Evolutionary conservation across 2,797 vertebrate genomes (phyloP).

Genomic region (Linurgus olivaceus): DNA sequence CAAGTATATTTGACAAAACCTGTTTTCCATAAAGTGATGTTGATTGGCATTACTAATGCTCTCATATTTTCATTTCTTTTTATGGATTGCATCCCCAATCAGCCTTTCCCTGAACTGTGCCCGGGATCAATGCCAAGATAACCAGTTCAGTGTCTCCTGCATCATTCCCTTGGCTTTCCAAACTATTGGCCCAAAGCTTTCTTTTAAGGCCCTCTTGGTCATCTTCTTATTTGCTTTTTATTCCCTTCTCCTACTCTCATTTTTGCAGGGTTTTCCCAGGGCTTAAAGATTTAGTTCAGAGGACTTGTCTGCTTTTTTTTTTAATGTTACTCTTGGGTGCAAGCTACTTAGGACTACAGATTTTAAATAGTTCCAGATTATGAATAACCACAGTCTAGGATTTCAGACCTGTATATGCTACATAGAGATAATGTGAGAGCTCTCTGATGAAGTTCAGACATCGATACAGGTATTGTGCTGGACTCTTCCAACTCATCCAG

Average conservation of each 20-base stretch:
- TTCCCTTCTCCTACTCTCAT: background rate
- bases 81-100: background rate
- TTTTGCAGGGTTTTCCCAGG: background rate
- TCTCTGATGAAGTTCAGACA: background rate
- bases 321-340: background rate
- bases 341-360: background rate
- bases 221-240: background rate
- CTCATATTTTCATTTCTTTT: background rate
- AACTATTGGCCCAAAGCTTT: background rate
- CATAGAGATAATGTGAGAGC: background rate
- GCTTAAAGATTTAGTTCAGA: background rate
- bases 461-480: background rate
- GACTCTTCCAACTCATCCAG: background rate
- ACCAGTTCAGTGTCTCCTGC: background rate
- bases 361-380: background rate
- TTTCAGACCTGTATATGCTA: background rate
- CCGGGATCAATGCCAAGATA: conserved; percentile 4
- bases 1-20: background rate
- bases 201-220: background rate
- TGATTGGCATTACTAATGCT: background rate
- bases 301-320: background rate
- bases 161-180: background rate
- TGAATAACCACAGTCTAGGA: background rate
- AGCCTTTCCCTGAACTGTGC: background rate
- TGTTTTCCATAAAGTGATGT: background rate